A percentile compares a stretch with the other conserved stretches of the same genome.
Evolutionary conservation across 1,140 invertebrate genomes (phyloP).

Genomic region (Apis cerana): DNA sequence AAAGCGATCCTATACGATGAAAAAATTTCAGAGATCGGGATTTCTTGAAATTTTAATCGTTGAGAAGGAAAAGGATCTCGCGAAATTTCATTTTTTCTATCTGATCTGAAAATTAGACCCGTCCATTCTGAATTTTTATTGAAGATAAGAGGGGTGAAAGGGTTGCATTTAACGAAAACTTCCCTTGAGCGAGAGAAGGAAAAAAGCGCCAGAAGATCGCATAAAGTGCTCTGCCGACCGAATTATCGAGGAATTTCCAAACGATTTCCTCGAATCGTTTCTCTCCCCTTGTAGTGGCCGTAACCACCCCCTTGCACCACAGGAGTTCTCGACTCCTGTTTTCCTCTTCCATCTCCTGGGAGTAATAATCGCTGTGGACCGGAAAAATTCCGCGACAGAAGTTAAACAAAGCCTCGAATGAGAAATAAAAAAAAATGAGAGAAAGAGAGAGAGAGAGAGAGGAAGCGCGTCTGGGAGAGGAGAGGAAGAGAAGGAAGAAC

Average conservation of each 20-base stretch:
- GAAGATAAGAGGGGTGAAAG: too few species aligned
- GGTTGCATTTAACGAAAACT: too few species aligned
- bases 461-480: slow-evolving; percentile 24
- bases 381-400: slow-evolving; percentile 77
- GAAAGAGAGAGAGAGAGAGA: slow-evolving; percentile 3
- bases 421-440: slow-evolving; percentile 55
- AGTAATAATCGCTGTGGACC: slow-evolving; percentile 74
- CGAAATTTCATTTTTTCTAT: too few species aligned
- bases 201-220: background rate
- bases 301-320: slow-evolving; percentile 3
- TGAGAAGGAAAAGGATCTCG: background rate
- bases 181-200: too few species aligned
- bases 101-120: too few species aligned
- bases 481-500: slow-evolving; percentile 34
- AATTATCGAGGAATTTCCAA: slow-evolving; percentile 23
- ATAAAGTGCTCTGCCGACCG: background rate
- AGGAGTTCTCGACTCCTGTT: slow-evolving; percentile 44
- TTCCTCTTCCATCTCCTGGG: slow-evolving; percentile 72
- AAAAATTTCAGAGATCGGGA: too few species aligned
- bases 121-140: too few species aligned
- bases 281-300: background rate
- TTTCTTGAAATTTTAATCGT: too few species aligned
- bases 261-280: slow-evolving; percentile 33
- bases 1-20: too few species aligned
- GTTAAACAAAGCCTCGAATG: slow-evolving; percentile 76